Evolutionary conservation across 2,888 invertebrate species (phyloP), one percentile per base, ranked within the genome.

Genomic region (Bellardia pandia): DNA sequence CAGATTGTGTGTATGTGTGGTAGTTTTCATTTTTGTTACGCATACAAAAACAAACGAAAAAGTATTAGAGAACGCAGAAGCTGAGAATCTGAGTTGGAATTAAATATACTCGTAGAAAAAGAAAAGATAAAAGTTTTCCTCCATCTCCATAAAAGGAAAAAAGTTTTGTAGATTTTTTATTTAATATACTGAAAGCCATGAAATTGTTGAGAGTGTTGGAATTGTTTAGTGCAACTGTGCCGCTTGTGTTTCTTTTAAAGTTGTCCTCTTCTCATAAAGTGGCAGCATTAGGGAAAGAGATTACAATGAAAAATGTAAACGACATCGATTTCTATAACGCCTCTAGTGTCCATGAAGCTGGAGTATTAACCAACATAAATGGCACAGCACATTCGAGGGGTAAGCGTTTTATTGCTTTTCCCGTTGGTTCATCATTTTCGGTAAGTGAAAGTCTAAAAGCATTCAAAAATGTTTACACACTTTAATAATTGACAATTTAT

Each of bases 341-440:
- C 51, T 58, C 11, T 5, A 68, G 13, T 56, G 56, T 0, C 13
- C 13, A 71, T 14, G 23, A 42, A 14, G 40, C 2, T 51, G 77
- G 1, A 58, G n/a, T 51, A 51, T 51, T 51, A 51, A 51, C 4
- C 51, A 45, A 62, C 9, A 16, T 9, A 14, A 45, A 56, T 5
- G 23, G n/a, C 8, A 37, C 33, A 58, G 13, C 16, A 2, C 80
- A 89, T 85, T 92, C 92, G 6, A 90, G 93, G 53, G 90, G 91
- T 75, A 94, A 94, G 89, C 94, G 95, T 77, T 95, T 94, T 91
- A 92, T 95, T 84, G 94, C 94, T 79, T 95, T 95, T 91, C 95
- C 95, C 1, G 93, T 94, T 90, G 95, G 95, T 85, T 95, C 95
- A 60, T 94, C 94, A 86, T 94, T 95, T 90, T 94, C 95, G 88